A percentile compares a stretch with the other conserved stretches of the same genome.
Conservation (phyloP, 2,797 vertebrate species). For the Selene dorsalis region DNA sequence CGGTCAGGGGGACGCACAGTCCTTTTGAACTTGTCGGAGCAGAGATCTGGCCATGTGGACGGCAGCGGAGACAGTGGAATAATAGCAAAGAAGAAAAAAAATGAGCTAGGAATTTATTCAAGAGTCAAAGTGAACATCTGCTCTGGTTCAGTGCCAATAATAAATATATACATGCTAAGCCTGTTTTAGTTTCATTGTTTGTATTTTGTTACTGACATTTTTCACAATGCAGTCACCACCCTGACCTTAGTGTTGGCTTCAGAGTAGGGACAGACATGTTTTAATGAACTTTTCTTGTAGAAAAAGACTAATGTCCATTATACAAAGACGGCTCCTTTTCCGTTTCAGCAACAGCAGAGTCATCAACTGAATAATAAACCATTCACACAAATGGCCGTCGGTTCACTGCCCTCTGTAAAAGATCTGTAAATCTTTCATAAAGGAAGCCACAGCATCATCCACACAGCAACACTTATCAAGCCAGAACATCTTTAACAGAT, state of each 20-base stretch:
- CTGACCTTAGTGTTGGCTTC: not conserved
- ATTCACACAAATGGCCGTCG: not conserved
- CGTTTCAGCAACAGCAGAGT: not conserved
- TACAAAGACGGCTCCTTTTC: no score
- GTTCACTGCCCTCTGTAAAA: no score
- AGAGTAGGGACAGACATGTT: not conserved
- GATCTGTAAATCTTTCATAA: no score
- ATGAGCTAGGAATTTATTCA: slow-evolving; percentile 30
- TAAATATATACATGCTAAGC: no score
- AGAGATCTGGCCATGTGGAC: slow-evolving; percentile 44
- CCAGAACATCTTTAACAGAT: no score
- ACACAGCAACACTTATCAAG: no score
- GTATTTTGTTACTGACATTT: not conserved
- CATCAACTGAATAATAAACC: not conserved
- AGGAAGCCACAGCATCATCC: no score
- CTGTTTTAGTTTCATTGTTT: no score
- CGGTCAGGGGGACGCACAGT: slow-evolving; percentile 15
- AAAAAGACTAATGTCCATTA: not conserved
- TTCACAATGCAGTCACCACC: not conserved
- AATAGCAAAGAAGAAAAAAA: slow-evolving; percentile 36
- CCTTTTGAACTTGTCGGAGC: slow-evolving; percentile 45
- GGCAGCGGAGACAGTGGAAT: slow-evolving; percentile 13
- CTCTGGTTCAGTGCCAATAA: not conserved
- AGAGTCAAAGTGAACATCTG: slow-evolving; percentile 19
- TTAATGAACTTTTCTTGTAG: not conserved